These are phyloP conservation scores for Pseudomyrmex flavicornis DNA, from an alignment of 1,140 invertebrate genomes.

Conservation along the genomic window DNA sequence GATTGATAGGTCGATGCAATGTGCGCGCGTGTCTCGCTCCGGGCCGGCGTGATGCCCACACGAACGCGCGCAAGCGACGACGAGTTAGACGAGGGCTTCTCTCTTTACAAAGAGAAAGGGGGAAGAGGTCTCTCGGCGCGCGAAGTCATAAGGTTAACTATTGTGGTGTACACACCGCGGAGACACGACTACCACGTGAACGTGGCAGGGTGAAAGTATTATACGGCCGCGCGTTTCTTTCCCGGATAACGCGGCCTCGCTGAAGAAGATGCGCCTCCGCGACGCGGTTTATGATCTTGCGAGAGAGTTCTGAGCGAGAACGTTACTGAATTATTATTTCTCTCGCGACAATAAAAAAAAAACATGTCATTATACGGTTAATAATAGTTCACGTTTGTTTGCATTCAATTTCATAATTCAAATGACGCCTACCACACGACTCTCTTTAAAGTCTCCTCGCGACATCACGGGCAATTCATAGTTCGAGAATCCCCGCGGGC, in stretches of 20 bases:
- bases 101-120: slow-evolving; percentile 59
- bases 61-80: slow-evolving; percentile 58
- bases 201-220: slow-evolving; percentile 70
- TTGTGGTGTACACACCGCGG: slow-evolving; percentile 68
- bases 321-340: no score
- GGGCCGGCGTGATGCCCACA: slow-evolving; percentile 6
- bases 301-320: no score
- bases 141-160: slow-evolving; percentile 74
- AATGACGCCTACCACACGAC: slow-evolving; percentile 20
- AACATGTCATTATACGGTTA: no score
- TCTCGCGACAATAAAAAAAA: background rate
- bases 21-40: slow-evolving; percentile 61
- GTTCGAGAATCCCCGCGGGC: slow-evolving; percentile 39
- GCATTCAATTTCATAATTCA: slow-evolving; percentile 54
- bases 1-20: slow-evolving; percentile 63
- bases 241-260: slow-evolving; percentile 40
- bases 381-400: background rate
- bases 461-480: slow-evolving; percentile 39
- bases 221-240: slow-evolving; percentile 60
- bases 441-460: slow-evolving; percentile 18
- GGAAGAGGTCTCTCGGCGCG: slow-evolving; percentile 69
- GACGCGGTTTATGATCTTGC: slow-evolving; percentile 20
- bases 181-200: slow-evolving; percentile 70
- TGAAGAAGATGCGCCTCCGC: slow-evolving; percentile 51
- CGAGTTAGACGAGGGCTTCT: slow-evolving; percentile 18